These are phyloP conservation scores for Fukomys damarensis DNA, from an alignment of 2,113 vertebrate species.

Conservation along the genomic window DNA sequence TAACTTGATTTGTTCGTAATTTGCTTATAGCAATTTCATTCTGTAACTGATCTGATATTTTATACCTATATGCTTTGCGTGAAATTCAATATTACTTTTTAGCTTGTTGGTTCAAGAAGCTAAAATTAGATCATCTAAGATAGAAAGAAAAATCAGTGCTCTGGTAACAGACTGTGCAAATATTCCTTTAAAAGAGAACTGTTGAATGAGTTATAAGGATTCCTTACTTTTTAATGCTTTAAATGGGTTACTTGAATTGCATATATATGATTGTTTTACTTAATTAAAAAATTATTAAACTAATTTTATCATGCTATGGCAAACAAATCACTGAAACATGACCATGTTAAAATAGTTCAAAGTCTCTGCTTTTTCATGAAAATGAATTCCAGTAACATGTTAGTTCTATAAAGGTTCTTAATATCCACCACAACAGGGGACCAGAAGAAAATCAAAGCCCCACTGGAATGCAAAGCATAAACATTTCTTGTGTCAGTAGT, in stretches of 20 bases:
- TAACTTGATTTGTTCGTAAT: neutral
- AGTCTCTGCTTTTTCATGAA: neutral
- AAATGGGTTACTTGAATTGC: neutral
- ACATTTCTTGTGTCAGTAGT: neutral
- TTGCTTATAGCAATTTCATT: neutral
- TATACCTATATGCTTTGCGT: neutral
- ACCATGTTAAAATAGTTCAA: neutral
- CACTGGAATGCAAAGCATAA: neutral
- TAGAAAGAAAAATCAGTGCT: slow-evolving; percentile 17
- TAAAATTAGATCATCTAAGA: slow-evolving; percentile 56
- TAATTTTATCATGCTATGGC: neutral
- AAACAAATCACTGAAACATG: neutral
- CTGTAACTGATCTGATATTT: neutral
- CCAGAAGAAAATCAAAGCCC: fast-evolving
- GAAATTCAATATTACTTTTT: slow-evolving; percentile 23
- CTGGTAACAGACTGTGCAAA: neutral
- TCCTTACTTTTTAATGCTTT: neutral
- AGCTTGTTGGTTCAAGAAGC: slow-evolving; percentile 1
- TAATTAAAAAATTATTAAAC: neutral
- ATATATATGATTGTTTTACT: neutral
- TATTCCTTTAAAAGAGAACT: neutral
- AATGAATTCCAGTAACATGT: neutral
- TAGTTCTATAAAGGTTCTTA: neutral
- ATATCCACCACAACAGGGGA: neutral
- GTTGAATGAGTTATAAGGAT: neutral